Evolutionary conservation across 2,113 vertebrate species (phyloP).

Genomic region (Nycticebus coucang): DNA sequence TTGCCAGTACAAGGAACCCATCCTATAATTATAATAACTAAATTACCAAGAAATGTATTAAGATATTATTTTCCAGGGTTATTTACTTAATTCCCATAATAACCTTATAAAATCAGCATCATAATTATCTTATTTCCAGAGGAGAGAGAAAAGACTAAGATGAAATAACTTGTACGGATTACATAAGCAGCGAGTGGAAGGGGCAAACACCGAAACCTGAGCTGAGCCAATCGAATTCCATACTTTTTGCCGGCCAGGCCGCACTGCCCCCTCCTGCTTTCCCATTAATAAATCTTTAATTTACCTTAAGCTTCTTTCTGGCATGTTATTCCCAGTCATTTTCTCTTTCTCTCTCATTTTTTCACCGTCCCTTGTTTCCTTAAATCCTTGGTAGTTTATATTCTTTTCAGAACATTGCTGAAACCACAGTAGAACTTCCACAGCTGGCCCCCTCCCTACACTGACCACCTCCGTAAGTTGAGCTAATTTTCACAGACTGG

Average conservation of each 20-base stretch:
- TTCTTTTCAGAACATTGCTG: not conserved
- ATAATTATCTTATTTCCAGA: not conserved
- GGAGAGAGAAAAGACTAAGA: not conserved
- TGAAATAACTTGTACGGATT: not conserved
- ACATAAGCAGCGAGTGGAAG: not conserved
- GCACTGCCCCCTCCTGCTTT: not conserved
- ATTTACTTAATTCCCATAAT: not conserved
- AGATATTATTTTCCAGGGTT: not conserved
- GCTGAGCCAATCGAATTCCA: not conserved
- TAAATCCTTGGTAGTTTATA: not conserved
- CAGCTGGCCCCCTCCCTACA: no score
- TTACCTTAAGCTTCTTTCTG: not conserved
- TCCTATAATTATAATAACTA: not conserved
- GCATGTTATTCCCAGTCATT: not conserved
- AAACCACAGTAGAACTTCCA: not conserved
- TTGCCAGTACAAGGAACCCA: not conserved
- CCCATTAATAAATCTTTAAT: not conserved
- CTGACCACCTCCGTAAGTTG: no score
- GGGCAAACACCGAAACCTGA: not conserved
- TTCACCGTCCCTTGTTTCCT: not conserved
- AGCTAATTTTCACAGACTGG: no score
- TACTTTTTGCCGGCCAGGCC: no score
- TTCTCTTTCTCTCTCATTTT: not conserved
- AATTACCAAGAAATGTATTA: not conserved
- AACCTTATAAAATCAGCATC: not conserved